Percentiles rank a stretch among this genome's conserved stretches.
These are phyloP conservation scores for Falco naumanni DNA, from an alignment of 2,797 vertebrate genomes.

Conservation along the genomic window DNA sequence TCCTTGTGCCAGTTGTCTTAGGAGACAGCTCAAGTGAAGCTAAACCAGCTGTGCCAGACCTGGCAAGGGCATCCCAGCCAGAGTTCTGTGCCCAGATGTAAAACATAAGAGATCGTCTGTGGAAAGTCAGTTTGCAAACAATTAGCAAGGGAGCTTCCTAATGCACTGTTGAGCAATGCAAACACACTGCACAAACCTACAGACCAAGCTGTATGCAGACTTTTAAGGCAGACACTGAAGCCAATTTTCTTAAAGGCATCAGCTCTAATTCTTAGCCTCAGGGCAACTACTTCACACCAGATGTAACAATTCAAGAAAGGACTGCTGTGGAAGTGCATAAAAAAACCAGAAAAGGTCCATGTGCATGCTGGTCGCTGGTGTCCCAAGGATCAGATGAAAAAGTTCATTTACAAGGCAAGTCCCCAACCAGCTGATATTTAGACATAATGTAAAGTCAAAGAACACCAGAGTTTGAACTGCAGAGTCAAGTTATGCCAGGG, in stretches of 20 bases:
- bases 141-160: background rate
- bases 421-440: background rate
- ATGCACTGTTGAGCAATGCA: background rate
- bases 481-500: background rate
- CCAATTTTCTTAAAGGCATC: background rate
- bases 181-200: background rate
- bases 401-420: background rate
- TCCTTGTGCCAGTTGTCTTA: background rate
- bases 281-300: background rate
- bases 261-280: background rate
- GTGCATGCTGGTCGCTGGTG: background rate
- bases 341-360: background rate
- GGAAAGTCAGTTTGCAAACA: constrained; percentile 39
- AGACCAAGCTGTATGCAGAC: background rate
- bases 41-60: constrained; percentile 20
- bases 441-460: background rate
- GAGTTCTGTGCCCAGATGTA: background rate
- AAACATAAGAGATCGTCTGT: background rate
- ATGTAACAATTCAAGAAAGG: background rate
- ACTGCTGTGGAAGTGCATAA: background rate
- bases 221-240: background rate
- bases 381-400: background rate
- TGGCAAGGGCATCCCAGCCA: constrained; percentile 18
- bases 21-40: constrained; percentile 29
- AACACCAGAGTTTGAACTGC: background rate